Conservation (phyloP, 2,797 vertebrate genomes). For the Spatula clypeata region DNA sequence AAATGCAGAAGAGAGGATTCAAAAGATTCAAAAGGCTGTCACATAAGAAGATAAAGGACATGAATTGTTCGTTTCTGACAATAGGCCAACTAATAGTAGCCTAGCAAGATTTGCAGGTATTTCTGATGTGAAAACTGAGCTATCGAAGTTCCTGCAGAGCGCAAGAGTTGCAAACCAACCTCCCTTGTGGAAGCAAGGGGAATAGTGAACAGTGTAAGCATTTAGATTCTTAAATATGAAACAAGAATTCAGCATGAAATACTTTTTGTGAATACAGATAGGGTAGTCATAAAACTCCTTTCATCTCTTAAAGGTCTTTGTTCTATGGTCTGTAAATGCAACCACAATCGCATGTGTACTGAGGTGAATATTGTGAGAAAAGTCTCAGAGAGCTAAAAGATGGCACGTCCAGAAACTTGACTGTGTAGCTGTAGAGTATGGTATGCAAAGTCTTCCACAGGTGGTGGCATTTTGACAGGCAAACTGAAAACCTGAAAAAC, state of each 20-base stretch:
- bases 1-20: constrained; percentile 57
- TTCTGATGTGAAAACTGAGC: constrained; percentile 48
- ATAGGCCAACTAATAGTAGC: constrained; percentile 49
- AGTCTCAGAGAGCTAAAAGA: not conserved
- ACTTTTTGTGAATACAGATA: not conserved
- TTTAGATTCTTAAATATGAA: not conserved
- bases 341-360: not conserved
- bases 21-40: constrained; percentile 59
- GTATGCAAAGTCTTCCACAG: not conserved
- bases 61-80: constrained; percentile 42
- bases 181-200: not conserved
- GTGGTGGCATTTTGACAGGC: not conserved
- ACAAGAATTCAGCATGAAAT: not conserved
- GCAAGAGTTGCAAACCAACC: not conserved
- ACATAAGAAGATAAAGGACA: constrained; percentile 59
- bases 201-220: constrained; percentile 13
- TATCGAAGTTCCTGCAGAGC: constrained; percentile 5
- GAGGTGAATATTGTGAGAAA: not conserved
- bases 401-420: not conserved
- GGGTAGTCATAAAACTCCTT: not conserved
- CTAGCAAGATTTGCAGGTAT: constrained; percentile 31
- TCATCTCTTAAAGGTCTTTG: not conserved
- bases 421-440: not conserved
- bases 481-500: constrained; percentile 12
- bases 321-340: not conserved